Conservation (phyloP, 2,888 invertebrate species). For the Polylopha cassiicola region DNA sequence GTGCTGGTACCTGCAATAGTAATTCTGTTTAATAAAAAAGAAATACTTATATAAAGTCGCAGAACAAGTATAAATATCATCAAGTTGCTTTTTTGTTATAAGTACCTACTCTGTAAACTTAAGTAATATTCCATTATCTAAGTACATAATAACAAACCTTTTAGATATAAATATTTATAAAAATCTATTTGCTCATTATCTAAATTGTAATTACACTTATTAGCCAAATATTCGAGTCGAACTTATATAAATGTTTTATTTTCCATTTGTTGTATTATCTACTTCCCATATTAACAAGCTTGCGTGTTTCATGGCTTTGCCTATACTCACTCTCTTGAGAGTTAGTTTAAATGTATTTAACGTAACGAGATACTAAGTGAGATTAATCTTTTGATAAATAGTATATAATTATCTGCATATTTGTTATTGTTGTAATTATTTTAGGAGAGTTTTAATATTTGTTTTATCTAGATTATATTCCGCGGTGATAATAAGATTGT, state of each 20-base stretch:
- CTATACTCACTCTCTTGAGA: slow-evolving; percentile 43
- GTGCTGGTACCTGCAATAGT: too few relatives aligned
- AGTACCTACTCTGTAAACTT: slow-evolving; percentile 58
- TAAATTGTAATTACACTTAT: slow-evolving; percentile 62
- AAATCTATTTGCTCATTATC: slow-evolving; percentile 72
- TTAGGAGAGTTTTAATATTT: slow-evolving; percentile 74
- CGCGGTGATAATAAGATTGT: slow-evolving; percentile 47
- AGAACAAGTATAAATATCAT: slow-evolving; percentile 8
- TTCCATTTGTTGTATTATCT: slow-evolving; percentile 23
- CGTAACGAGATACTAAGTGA: slow-evolving; percentile 69
- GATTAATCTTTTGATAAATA: slow-evolving; percentile 69
- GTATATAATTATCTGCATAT: slow-evolving; percentile 54
- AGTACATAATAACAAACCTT: slow-evolving; percentile 61
- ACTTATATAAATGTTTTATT: slow-evolving; percentile 25
- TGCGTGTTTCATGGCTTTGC: slow-evolving; percentile 48
- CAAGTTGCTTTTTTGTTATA: slow-evolving; percentile 39
- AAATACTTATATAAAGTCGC: neutral
- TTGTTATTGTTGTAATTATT: slow-evolving; percentile 75
- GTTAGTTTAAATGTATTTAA: slow-evolving; percentile 59
- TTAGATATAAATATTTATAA: slow-evolving; percentile 60
- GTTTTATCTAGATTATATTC: slow-evolving; percentile 61
- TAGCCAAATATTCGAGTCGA: slow-evolving; percentile 55
- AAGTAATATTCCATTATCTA: slow-evolving; percentile 74
- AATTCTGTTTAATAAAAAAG: too few relatives aligned
- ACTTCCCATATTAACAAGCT: slow-evolving; percentile 43